Evolutionary conservation across 2,113 vertebrate species (phyloP).

Genomic region (Sebastes fasciatus): DNA sequence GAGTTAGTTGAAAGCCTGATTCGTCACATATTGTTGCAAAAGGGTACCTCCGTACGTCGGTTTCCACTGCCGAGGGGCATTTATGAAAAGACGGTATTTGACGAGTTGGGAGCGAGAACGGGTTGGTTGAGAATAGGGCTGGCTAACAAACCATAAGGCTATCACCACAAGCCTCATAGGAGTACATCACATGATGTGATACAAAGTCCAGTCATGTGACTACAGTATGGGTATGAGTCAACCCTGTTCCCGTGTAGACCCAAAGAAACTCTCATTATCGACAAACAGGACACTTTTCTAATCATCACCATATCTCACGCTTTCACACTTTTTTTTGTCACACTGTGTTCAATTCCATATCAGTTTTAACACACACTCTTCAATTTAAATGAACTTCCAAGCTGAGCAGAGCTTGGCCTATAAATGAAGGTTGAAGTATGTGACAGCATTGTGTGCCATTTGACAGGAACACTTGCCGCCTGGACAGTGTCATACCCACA

Average conservation of each 20-base stretch:
- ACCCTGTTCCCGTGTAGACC: not conserved
- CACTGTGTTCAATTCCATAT: not conserved
- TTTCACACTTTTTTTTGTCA: not conserved
- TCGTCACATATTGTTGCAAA: no score
- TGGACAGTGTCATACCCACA: conserved; percentile 53
- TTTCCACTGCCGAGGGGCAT: no score
- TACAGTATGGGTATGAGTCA: not conserved
- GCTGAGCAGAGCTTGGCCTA: not conserved
- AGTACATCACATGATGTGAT: not conserved
- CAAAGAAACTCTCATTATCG: not conserved
- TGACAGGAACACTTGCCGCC: conserved; percentile 40
- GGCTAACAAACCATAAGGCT: not conserved
- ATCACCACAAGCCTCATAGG: not conserved
- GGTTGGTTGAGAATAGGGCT: no score
- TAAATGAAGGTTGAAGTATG: conserved; percentile 45
- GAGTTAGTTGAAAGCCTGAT: no score
- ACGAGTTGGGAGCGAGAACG: no score
- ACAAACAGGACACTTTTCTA: not conserved
- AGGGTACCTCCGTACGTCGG: no score
- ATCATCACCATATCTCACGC: not conserved
- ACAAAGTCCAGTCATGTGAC: not conserved
- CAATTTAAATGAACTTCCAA: conserved; percentile 8
- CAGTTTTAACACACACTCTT: conserved; percentile 4
- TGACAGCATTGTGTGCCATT: conserved; percentile 41
- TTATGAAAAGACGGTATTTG: no score